These are phyloP conservation scores for Cerastis leucographa DNA, from an alignment of 2,888 invertebrate species.

Conservation along the genomic window DNA sequence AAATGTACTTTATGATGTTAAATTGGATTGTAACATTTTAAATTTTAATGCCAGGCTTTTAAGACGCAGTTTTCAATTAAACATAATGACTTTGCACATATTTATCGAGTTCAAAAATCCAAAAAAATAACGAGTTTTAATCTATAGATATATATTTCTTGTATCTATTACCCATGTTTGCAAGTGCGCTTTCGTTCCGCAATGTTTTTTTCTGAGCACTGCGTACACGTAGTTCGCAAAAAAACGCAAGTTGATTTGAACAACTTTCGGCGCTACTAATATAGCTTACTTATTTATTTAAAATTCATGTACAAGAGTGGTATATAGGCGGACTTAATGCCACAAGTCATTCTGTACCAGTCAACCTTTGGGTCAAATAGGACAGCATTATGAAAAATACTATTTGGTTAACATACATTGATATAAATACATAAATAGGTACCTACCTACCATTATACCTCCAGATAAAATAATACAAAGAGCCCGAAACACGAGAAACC, in stretches of 20 bases:
- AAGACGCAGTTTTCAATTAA: conserved; percentile 3
- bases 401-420: no score
- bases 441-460: no score
- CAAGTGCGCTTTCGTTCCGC: background rate
- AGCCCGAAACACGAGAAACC: no score
- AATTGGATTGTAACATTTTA: background rate
- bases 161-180: background rate
- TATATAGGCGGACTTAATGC: no score
- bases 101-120: background rate
- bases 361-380: no score
- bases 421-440: no score
- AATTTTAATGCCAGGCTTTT: background rate
- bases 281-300: background rate
- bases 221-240: background rate
- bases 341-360: no score
- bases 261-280: background rate
- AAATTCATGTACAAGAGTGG: no score
- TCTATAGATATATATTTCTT: background rate
- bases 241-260: background rate
- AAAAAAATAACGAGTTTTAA: conserved; percentile 1
- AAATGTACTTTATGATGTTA: background rate
- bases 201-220: background rate
- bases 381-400: no score
- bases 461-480: no score
- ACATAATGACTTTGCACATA: background rate